Base-by-base conservation (phyloP, 2,888 invertebrate species). In the Dimorphilus gyrociliatus region DNA sequence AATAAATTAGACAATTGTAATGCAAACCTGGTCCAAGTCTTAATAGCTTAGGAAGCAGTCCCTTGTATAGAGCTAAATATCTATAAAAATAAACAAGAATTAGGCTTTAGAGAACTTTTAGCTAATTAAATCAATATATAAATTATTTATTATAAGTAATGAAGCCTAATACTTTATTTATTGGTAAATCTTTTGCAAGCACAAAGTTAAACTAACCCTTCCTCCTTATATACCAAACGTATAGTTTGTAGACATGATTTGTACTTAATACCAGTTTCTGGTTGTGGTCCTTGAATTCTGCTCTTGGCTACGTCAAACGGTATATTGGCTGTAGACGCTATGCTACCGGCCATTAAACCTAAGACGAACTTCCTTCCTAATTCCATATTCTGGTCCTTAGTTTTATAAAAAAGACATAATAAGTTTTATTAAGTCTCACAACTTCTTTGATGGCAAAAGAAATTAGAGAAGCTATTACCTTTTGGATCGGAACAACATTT, bases 231-330 rank as follows among this genome's bases (percentile, higher is more conserved):
- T 10, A 90, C 77, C 31, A 75, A 65, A 1, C 50, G 49, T 25
- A 90, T 72, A 1, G 85, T 72, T 18, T 70, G 71, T 27, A 79
- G 63, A 1, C 84, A 84, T 15, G 75, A 72, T 19, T 68, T 70
- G 53, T 90, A 90, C 53, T 82, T 81, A 27, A 81, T 71, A 1
- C 75, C 76, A 0, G 71, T 63, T 2, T 69, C 63, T 1, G 80
- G 80, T 57, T 85, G 84, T 1, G 86, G 84, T 0, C 85, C 88
- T 62, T 90, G 90, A 44, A 90, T 90, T 31, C 90, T 71, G 45
- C 84, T 85, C 63, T 90, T 90, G 16, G 84, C 90, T 17, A 90
- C 90, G 58, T 90, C 90, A 61, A 88, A 88, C 4, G 90, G 90
- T 64, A 88, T 88, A 62, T 90, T 90, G 27, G 78, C 67, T 44